phyloP scores from a whole-genome alignment of 2,888 invertebrate genomes.

The Rhaphigaster nebulosa region DNA sequence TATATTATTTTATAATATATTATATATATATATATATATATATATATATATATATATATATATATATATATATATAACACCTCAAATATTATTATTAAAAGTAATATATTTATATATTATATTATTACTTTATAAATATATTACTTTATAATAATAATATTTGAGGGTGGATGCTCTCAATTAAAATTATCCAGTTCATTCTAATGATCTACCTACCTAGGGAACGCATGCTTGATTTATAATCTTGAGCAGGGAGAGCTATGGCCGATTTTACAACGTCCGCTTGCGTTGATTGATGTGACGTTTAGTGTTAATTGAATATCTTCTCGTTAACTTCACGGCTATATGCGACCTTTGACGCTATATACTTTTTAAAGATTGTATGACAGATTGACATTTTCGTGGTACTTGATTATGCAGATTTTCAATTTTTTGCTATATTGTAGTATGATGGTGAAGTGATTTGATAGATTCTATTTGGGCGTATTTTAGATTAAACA shows the following conservation, averaged over 20 bases:
- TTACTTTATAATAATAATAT: too few relatives aligned
- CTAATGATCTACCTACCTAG: neutral
- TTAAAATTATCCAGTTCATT: neutral
- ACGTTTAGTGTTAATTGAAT: slow-evolving; percentile 58
- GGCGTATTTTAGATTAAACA: too few relatives aligned
- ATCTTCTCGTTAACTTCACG: slow-evolving; percentile 43
- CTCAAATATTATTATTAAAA: too few relatives aligned
- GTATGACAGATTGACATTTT: neutral
- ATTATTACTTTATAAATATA: too few relatives aligned
- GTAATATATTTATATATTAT: too few relatives aligned
- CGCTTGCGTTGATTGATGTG: slow-evolving; percentile 35
- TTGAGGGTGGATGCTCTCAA: neutral
- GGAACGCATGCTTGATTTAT: slow-evolving; percentile 12
- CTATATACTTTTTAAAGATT: neutral
- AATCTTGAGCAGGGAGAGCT: slow-evolving; percentile 2
- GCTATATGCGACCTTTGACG: neutral
- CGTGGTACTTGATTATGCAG: neutral
- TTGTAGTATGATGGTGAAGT: neutral
- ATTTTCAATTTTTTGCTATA: neutral
- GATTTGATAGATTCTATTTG: too few relatives aligned
- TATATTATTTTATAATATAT: too few relatives aligned
- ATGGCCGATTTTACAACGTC: slow-evolving; percentile 41
- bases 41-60: too few relatives aligned
- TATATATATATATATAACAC: too few relatives aligned
- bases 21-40: too few relatives aligned